Percentiles rank a stretch among this genome's conserved stretches.
These are phyloP conservation scores for Polia nebulosa DNA, from an alignment of 2,888 invertebrate genomes.

Conservation along the genomic window DNA sequence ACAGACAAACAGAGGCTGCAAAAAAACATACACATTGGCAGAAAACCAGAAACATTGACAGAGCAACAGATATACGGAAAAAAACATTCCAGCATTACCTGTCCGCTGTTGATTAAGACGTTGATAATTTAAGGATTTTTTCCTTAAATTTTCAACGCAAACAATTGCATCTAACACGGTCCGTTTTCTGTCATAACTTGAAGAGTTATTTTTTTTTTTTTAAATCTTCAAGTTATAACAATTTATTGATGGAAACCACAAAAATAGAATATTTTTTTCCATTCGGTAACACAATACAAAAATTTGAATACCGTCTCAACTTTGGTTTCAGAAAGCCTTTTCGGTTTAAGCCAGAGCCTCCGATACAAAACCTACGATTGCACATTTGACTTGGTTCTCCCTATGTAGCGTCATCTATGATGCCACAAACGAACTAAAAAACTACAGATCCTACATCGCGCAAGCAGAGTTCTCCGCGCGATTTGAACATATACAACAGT, in stretches of 20 bases:
- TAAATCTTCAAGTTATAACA: too few species aligned
- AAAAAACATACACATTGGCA: background rate
- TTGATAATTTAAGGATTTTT: background rate
- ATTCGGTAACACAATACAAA: background rate
- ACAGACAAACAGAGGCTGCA: background rate
- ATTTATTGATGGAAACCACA: background rate
- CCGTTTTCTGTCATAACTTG: background rate
- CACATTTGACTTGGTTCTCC: background rate
- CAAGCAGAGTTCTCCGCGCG: too few species aligned
- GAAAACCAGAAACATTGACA: background rate
- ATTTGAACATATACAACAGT: too few species aligned
- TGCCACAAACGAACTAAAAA: too few species aligned
- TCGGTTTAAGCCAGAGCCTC: background rate
- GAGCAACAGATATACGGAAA: background rate
- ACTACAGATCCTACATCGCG: too few species aligned
- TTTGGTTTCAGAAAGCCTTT: conserved; percentile 24
- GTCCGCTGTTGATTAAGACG: background rate
- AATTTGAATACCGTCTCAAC: background rate
- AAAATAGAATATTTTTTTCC: background rate
- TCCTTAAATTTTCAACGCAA: too few species aligned
- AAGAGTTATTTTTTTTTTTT: background rate
- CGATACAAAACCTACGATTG: background rate
- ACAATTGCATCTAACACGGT: too few species aligned
- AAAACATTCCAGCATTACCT: background rate
- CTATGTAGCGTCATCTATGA: too few species aligned